Percentiles rank a stretch among this genome's conserved stretches.
Conservation (phyloP, 2,113 vertebrate species). For the Mustelus asterias region DNA sequence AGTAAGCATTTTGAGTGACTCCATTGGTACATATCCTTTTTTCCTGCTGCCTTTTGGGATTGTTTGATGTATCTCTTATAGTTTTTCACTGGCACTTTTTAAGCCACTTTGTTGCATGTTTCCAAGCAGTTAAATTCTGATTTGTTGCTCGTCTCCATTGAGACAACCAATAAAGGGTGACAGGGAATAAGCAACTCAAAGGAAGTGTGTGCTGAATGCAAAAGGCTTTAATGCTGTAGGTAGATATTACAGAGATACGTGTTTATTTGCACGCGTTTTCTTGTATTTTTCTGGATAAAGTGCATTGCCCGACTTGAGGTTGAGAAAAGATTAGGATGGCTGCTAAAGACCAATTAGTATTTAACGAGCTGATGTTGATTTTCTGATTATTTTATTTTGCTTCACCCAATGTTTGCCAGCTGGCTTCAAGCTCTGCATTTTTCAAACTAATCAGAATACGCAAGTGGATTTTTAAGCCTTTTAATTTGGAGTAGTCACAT, state of each 20-base stretch:
- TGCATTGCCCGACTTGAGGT: background rate
- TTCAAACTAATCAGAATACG: background rate
- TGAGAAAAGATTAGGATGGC: background rate
- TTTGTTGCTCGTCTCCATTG: background rate
- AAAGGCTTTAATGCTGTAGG: background rate
- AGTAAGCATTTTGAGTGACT: too few species aligned
- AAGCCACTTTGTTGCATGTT: background rate
- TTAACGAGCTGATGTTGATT: constrained; percentile 1
- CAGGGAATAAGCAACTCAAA: background rate
- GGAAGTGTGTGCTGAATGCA: background rate
- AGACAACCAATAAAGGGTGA: background rate
- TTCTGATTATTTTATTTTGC: background rate
- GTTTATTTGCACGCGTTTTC: background rate
- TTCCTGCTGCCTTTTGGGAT: background rate
- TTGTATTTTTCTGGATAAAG: background rate
- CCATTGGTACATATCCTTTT: background rate
- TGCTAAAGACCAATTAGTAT: constrained; percentile 6
- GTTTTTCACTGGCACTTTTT: background rate
- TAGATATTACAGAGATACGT: background rate
- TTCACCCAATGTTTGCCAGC: constrained; percentile 2
- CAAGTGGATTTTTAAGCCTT: background rate
- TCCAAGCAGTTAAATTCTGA: background rate
- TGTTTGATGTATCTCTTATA: background rate
- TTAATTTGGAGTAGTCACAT: background rate
- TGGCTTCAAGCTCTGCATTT: constrained; percentile 18